These are phyloP conservation scores for Drosophila helvetica DNA, from an alignment of 2,888 invertebrate species.

Conservation along the genomic window DNA sequence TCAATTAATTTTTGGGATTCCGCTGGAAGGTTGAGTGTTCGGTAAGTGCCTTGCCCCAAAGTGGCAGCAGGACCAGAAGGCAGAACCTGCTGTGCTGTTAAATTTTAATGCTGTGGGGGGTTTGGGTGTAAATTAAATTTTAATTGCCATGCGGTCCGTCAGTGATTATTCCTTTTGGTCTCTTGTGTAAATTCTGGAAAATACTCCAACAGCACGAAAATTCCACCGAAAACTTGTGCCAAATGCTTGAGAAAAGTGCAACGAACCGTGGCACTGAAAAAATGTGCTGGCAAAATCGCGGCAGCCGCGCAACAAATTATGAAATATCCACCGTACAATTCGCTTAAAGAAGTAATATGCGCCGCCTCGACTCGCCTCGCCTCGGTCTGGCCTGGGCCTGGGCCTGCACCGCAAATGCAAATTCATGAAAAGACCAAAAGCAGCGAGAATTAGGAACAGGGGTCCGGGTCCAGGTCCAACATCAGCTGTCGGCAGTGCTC, in stretches of 20 bases:
- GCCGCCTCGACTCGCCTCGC: no score
- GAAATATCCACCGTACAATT: slow-evolving; percentile 54
- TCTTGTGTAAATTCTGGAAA: slow-evolving; percentile 23
- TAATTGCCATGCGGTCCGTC: slow-evolving; percentile 63
- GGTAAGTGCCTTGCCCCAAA: slow-evolving; percentile 44
- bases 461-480: slow-evolving; percentile 10
- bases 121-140: slow-evolving; percentile 64
- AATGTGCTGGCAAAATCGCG: slow-evolving; percentile 42
- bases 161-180: slow-evolving; percentile 19
- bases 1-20: slow-evolving; percentile 65
- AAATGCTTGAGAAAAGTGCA: slow-evolving; percentile 58
- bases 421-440: slow-evolving; percentile 67
- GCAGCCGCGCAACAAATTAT: slow-evolving; percentile 62
- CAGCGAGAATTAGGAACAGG: slow-evolving; percentile 15
- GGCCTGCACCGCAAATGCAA: slow-evolving; percentile 55
- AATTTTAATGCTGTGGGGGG: slow-evolving; percentile 63
- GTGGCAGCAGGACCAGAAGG: slow-evolving; percentile 39
- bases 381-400: slow-evolving; percentile 14
- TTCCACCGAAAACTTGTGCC: slow-evolving; percentile 29
- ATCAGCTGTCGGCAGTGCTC: slow-evolving; percentile 65
- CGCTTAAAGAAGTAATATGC: slow-evolving; percentile 50
- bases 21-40: background rate
- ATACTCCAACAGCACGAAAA: slow-evolving; percentile 21
- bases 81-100: slow-evolving; percentile 52
- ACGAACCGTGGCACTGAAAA: slow-evolving; percentile 52